Evolutionary conservation across 2,888 invertebrate genomes (phyloP).

Genomic region (Tetropium fuscum): DNA sequence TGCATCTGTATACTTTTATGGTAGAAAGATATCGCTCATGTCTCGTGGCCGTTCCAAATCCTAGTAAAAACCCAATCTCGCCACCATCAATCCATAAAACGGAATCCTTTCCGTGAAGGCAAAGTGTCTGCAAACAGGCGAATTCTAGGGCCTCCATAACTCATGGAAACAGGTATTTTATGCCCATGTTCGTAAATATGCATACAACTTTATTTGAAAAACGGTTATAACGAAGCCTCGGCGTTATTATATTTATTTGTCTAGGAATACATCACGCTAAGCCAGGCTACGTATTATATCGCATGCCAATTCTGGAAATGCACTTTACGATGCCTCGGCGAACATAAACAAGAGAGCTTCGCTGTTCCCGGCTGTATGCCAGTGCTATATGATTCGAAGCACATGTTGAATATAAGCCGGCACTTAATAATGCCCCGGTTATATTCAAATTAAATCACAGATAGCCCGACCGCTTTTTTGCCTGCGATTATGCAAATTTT

Average conservation of each 20-base stretch:
- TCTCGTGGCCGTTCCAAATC: constrained; percentile 3
- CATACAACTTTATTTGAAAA: constrained; percentile 43
- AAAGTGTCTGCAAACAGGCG: constrained; percentile 34
- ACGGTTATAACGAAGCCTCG: constrained; percentile 35
- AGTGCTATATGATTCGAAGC: constrained; percentile 60
- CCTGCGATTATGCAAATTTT: constrained; percentile 41
- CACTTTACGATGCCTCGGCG: constrained; percentile 54
- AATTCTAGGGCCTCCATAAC: constrained; percentile 22
- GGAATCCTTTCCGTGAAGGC: constrained; percentile 35
- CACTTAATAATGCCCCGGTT: constrained; percentile 53
- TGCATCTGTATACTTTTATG: background rate
- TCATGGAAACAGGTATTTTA: constrained; percentile 37
- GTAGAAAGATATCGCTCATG: constrained; percentile 7
- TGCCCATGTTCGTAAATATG: constrained; percentile 37
- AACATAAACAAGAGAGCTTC: constrained; percentile 58
- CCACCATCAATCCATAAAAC: constrained; percentile 37
- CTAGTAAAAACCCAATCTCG: constrained; percentile 31
- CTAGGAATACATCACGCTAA: constrained; percentile 41
- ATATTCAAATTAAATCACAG: constrained; percentile 58
- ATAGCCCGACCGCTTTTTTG: constrained; percentile 39
- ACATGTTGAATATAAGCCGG: constrained; percentile 55
- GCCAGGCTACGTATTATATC: too few relatives aligned
- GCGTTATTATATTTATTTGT: constrained; percentile 37
- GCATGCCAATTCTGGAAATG: constrained; percentile 53
- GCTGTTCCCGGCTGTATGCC: constrained; percentile 53